These are phyloP conservation scores for Elmis aenea DNA, from an alignment of 2,888 invertebrate genomes.

Conservation along the genomic window DNA sequence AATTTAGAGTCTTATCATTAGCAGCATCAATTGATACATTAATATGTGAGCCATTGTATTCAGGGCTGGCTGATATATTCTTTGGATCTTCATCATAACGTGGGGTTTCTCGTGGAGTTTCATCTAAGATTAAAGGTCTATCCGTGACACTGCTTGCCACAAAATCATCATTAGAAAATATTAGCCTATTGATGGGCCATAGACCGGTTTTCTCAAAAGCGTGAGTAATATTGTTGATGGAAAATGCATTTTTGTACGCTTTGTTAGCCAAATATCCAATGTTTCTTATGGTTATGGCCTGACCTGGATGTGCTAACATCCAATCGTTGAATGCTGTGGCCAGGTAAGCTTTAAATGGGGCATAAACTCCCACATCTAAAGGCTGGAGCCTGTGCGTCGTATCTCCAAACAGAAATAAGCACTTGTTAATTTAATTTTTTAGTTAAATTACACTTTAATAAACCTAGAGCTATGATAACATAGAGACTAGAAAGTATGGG, in stretches of 20 bases:
- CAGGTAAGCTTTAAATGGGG: constrained; percentile 13
- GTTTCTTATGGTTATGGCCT: constrained; percentile 13
- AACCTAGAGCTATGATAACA: no score
- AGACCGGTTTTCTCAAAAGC: constrained; percentile 12
- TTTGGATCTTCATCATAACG: neutral
- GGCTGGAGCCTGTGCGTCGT: constrained; percentile 13
- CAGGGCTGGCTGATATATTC: constrained; percentile 1
- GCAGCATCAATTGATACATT: neutral
- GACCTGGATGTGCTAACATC: constrained; percentile 12
- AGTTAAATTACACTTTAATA: no score
- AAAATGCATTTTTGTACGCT: constrained; percentile 13
- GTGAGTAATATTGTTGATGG: constrained; percentile 11
- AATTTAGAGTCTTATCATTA: neutral
- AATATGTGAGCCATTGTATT: no score
- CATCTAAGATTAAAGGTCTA: neutral
- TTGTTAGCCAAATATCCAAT: constrained; percentile 12
- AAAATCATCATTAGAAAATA: constrained; percentile 9
- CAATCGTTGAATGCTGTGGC: constrained; percentile 13
- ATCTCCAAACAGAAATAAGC: no score
- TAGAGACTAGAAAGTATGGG: no score
- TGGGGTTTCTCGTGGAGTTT: no score
- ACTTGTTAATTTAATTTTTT: no score
- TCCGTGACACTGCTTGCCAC: constrained; percentile 10
- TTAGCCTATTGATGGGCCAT: constrained; percentile 10
- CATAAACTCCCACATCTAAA: constrained; percentile 18